These are phyloP conservation scores for Drosophila seguyi DNA, from an alignment of 1,140 invertebrate genomes.

Conservation along the genomic window DNA sequence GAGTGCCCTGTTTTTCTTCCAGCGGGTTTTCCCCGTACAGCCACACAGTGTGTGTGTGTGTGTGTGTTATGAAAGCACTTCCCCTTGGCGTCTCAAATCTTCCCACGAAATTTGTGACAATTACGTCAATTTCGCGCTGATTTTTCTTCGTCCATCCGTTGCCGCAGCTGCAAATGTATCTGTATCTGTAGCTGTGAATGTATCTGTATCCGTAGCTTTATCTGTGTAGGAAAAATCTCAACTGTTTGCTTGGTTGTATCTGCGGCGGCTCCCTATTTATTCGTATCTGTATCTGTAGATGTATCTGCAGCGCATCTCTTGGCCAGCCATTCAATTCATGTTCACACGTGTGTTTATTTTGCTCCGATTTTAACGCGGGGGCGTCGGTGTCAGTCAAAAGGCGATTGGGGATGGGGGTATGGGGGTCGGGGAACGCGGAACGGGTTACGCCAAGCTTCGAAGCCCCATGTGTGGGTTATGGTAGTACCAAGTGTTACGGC, in stretches of 20 bases:
- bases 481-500: slow-evolving; percentile 67
- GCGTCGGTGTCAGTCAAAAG: slow-evolving; percentile 45
- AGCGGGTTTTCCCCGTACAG: not conserved
- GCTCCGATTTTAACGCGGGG: slow-evolving; percentile 49
- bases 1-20: no score
- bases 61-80: slow-evolving; percentile 18
- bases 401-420: not conserved
- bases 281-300: slow-evolving; percentile 30
- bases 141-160: slow-evolving; percentile 55
- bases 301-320: slow-evolving; percentile 72
- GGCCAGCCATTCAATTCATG: slow-evolving; percentile 70
- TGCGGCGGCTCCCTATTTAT: slow-evolving; percentile 6
- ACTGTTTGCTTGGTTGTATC: slow-evolving; percentile 18
- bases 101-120: slow-evolving; percentile 71
- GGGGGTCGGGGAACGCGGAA: not conserved
- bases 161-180: slow-evolving; percentile 3
- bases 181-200: not conserved
- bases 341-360: slow-evolving; percentile 81
- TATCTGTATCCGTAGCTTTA: slow-evolving; percentile 16
- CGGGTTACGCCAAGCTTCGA: not conserved
- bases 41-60: not conserved
- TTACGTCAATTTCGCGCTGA: slow-evolving; percentile 80
- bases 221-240: slow-evolving; percentile 30
- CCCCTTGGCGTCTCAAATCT: slow-evolving; percentile 21
- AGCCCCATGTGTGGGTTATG: slow-evolving; percentile 33